phyloP scores from a whole-genome alignment of 2,888 invertebrate species.

The Osedax frankpressi region DNA sequence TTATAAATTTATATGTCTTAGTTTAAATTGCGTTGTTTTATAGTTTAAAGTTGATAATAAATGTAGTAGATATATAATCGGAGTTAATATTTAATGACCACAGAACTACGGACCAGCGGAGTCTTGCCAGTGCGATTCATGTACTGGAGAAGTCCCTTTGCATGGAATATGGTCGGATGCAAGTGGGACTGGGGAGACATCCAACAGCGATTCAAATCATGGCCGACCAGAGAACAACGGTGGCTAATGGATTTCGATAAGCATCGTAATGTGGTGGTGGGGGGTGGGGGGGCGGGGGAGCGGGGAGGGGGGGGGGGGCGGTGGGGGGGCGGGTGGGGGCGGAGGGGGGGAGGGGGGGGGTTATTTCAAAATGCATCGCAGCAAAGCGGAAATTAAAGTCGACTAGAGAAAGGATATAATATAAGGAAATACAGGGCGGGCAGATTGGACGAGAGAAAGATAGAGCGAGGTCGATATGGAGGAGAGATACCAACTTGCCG shows the following conservation, averaged over 20 bases:
- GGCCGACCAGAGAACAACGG: conserved; percentile 77
- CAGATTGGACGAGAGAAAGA: too few relatives aligned
- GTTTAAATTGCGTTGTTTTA: too few relatives aligned
- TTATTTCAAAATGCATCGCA: too few relatives aligned
- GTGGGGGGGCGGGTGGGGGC: background rate
- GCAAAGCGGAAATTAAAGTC: too few relatives aligned
- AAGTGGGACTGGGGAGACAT: conserved; percentile 68
- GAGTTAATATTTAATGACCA: conserved; percentile 19
- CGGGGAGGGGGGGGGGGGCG: background rate
- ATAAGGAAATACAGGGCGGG: too few relatives aligned
- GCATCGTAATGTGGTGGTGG: background rate
- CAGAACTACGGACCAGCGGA: conserved; percentile 46
- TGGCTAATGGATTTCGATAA: too few relatives aligned
- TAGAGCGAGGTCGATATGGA: too few relatives aligned
- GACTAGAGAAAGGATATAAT: too few relatives aligned
- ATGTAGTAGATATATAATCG: too few relatives aligned
- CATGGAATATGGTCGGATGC: conserved; percentile 82
- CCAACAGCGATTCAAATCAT: conserved; percentile 87
- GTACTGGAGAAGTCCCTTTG: conserved; percentile 54
- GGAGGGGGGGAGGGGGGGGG: background rate
- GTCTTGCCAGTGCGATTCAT: conserved; percentile 49
- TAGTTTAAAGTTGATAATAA: too few relatives aligned
- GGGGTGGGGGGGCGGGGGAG: background rate
- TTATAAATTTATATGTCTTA: too few relatives aligned
- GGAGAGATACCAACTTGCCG: conserved; percentile 56